Conservation (phyloP, 2,113 vertebrate species). For the Coturnix japonica region DNA sequence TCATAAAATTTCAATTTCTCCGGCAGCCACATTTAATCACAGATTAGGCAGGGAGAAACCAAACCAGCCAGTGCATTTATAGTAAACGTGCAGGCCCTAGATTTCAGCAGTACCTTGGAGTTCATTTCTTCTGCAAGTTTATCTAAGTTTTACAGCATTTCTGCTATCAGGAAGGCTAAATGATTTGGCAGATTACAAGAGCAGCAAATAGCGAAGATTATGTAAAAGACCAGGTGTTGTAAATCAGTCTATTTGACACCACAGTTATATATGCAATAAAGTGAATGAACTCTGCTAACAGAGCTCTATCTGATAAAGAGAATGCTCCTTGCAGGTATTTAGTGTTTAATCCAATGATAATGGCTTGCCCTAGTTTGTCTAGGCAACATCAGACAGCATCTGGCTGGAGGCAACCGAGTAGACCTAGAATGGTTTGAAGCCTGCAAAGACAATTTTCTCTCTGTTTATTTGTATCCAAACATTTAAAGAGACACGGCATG, state of each 20-base stretch:
- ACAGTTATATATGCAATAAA: slow-evolving; percentile 70
- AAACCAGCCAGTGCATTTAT: slow-evolving; percentile 43
- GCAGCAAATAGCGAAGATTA: slow-evolving; percentile 70
- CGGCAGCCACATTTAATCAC: slow-evolving; percentile 54
- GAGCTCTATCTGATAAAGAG: slow-evolving; percentile 59
- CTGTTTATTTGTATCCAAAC: neutral
- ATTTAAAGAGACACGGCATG: slow-evolving; percentile 53
- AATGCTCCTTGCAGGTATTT: slow-evolving; percentile 70
- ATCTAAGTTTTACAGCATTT: slow-evolving; percentile 75
- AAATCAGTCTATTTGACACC: slow-evolving; percentile 70
- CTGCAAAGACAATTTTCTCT: slow-evolving; percentile 19
- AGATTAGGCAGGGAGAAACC: slow-evolving; percentile 48
- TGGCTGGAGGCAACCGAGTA: slow-evolving; percentile 52
- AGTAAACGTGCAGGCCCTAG: slow-evolving; percentile 30
- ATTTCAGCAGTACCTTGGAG: slow-evolving; percentile 45
- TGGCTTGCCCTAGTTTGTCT: slow-evolving; percentile 53
- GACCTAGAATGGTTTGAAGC: slow-evolving; percentile 17
- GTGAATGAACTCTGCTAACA: slow-evolving; percentile 64
- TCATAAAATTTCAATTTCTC: slow-evolving; percentile 71
- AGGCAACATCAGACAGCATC: slow-evolving; percentile 54
- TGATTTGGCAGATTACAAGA: slow-evolving; percentile 72
- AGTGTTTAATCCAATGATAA: slow-evolving; percentile 72
- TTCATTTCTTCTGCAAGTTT: slow-evolving; percentile 68
- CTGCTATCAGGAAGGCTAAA: slow-evolving; percentile 71
- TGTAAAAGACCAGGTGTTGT: slow-evolving; percentile 70